Evolutionary conservation across 2,888 invertebrate genomes (phyloP).

Genomic region (Caenorhabditis becei): DNA sequence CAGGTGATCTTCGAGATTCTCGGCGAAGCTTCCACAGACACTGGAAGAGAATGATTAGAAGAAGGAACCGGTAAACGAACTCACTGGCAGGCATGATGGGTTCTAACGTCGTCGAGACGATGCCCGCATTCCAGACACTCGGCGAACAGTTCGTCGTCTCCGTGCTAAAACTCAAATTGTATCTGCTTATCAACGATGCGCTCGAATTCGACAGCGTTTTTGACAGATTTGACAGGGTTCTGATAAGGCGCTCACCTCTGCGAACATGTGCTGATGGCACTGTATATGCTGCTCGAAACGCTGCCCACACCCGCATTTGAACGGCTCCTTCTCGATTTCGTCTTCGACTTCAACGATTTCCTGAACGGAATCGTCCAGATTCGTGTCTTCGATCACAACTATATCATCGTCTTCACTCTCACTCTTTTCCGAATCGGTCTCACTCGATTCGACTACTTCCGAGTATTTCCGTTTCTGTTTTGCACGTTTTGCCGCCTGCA

Average conservation of each 20-base stretch:
- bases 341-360: neutral
- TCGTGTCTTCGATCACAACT: neutral
- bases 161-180: slow-evolving; percentile 41
- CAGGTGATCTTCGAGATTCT: slow-evolving; percentile 31
- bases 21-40: slow-evolving; percentile 26
- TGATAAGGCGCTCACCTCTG: slow-evolving; percentile 16
- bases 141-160: neutral
- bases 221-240: slow-evolving; percentile 1
- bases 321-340: neutral
- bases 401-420: slow-evolving; percentile 10
- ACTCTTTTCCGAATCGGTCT: neutral
- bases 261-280: slow-evolving; percentile 45
- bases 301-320: slow-evolving; percentile 24
- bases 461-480: neutral
- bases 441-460: neutral
- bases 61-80: neutral
- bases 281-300: slow-evolving; percentile 15
- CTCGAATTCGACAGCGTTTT: neutral
- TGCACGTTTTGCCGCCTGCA: slow-evolving; percentile 4
- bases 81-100: slow-evolving; percentile 25
- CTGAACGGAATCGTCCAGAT: neutral
- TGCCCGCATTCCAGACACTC: slow-evolving; percentile 24
- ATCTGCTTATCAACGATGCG: neutral
- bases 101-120: slow-evolving; percentile 9
- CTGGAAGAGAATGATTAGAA: slow-evolving; percentile 6